Base-by-base conservation (phyloP, 2,888 invertebrate species). In the Acanthosoma haemorrhoidale region DNA sequence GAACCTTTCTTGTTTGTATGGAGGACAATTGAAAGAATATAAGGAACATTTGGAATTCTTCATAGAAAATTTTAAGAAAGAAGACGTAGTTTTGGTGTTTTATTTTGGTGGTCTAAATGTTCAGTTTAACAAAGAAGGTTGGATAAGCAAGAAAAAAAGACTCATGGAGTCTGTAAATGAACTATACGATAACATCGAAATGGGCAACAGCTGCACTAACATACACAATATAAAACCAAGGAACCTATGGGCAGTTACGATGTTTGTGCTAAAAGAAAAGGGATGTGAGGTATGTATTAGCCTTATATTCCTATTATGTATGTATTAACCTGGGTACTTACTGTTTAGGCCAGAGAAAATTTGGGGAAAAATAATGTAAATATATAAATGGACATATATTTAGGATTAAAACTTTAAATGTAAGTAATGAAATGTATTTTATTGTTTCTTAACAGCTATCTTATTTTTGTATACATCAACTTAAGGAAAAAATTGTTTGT, bases 21-120 rank as follows among this genome's bases (percentile, higher is more conserved):
- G 51, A n/a, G 51, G 51, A 2, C 51, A 51, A 25, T 51, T 51
- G 29, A 51, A 51, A 51, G 51, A 51, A 51, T 51, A 51, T n/a
- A 51, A 25, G 51, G 51, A 25, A 25, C n/a, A 51, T 51, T 51
- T 51, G 25, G 51, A 51, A 29, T 51, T 21, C 18, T 51, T 51
- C n/a, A 51, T 51, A 25, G 25, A 51, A n/a, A 25, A 11, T 51
- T 51, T 51, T 21, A 21, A 51, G 29, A 51, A n/a, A 25, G 51
- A 25, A 51, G 51, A 25, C 11, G 29, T 51, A n/a, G 25, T 25
- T 25, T 9, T 51, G n/a, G n/a, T 51, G 13, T 51, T 51, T 51
- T 51, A 25, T 51, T 25, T 51, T 25, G 51, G 29, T 51, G 51
- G 51, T 25, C 18, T 25, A 25, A 51, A 51, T 51, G 51, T 51